Base-by-base conservation (phyloP, 2,888 invertebrate genomes). In the Agonopterix arenella region DNA sequence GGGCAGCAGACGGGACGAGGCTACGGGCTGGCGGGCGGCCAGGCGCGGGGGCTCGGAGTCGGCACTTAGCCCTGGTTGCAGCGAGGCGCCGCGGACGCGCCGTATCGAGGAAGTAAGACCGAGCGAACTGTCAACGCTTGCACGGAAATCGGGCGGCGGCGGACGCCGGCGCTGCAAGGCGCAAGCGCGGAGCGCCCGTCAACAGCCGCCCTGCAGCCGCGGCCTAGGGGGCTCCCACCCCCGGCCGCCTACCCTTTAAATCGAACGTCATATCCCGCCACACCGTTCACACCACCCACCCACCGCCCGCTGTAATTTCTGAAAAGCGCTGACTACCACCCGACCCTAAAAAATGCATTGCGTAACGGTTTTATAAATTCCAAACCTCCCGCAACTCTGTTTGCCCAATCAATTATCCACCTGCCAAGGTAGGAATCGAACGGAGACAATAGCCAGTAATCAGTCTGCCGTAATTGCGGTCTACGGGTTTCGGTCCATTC, bases 101-200 rank as follows among this genome's bases (percentile, higher is more conserved):
- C 74, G 73, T 76, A 71, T 83, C 81, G 84, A 84, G 90, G 90
- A 90, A 86, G 82, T 84, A 81, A 80, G 82, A 80, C 83, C 83
- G 79, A 84, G 85, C 82, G 89, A 90, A 91, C 91, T 91, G 91
- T 91, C 91, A 91, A 89, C 90, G 90, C 81, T 81, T 81, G 88
- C 84, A 86, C 91, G 91, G 91, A 90, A 88, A 85, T 80, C 85
- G 90, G 90, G 90, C 90, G 84, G 82, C 81, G 82, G 78, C 64
- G 57, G 59, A 80, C 68, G 66, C 66, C 63, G 60, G 76, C 73
- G 58, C 61, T 69, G 62, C 66, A 73, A 62, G 59, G 80, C 90
- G 89, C 90, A 84, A 67, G 90, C 90, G 90, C 81, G 83, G 67
- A 75, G 79, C 85, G 89, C 89, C 90, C 90, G 88, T 89, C 84